These are phyloP conservation scores for Dromaius novaehollandiae DNA, from an alignment of 2,113 vertebrate species.

Conservation along the genomic window DNA sequence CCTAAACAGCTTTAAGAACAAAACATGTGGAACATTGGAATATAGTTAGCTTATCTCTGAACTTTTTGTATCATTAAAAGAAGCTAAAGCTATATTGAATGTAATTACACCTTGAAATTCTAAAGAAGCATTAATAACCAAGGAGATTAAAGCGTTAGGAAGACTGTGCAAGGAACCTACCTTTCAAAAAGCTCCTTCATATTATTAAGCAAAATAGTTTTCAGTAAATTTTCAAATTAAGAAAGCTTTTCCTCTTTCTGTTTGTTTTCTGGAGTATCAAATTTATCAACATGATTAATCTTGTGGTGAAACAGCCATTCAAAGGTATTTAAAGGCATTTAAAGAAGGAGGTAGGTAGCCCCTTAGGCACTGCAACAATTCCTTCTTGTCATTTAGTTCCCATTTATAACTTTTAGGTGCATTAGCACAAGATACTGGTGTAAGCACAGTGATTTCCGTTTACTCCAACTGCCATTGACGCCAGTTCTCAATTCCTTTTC, in stretches of 20 bases:
- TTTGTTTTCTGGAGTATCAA: neutral
- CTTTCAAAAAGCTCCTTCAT: neutral
- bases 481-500: neutral
- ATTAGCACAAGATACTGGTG: neutral
- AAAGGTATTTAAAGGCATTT: neutral
- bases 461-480: neutral
- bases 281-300: neutral
- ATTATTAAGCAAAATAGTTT: neutral
- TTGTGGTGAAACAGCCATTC: neutral
- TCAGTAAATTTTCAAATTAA: neutral
- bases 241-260: neutral
- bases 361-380: neutral
- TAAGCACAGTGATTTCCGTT: neutral
- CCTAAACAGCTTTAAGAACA: neutral
- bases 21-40: neutral
- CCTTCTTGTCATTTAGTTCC: neutral
- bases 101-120: neutral
- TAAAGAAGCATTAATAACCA: neutral
- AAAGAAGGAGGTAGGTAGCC: neutral
- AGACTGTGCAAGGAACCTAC: neutral
- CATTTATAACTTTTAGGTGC: rapidly evolving
- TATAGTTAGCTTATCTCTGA: neutral
- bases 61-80: neutral
- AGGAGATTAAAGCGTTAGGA: neutral
- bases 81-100: neutral